These are phyloP conservation scores for Tinea trinotella DNA, from an alignment of 2,888 invertebrate species.

Conservation along the genomic window DNA sequence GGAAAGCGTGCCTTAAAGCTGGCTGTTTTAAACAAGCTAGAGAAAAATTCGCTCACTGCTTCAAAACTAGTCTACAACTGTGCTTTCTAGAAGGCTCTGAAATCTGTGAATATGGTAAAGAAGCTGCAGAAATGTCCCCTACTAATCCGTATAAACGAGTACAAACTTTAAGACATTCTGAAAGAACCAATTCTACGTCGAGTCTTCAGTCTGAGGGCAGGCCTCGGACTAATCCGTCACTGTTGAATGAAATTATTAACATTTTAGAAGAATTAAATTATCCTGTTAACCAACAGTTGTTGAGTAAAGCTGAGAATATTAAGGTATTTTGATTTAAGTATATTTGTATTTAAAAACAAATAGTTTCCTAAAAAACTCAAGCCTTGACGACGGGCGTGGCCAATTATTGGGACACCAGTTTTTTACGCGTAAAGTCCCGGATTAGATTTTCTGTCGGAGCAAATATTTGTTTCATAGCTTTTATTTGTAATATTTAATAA, in stretches of 20 bases:
- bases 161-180: conserved; percentile 36
- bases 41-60: conserved; percentile 77
- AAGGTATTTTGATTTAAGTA: conserved; percentile 44
- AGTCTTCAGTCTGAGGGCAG: conserved; percentile 57
- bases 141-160: conserved; percentile 42
- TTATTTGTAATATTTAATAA: too few species aligned
- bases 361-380: background rate
- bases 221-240: conserved; percentile 75
- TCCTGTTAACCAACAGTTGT: conserved; percentile 60
- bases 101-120: conserved; percentile 53
- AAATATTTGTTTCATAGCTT: too few species aligned
- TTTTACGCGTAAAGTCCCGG: too few species aligned
- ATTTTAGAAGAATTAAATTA: conserved; percentile 76
- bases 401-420: too few species aligned
- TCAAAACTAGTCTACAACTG: conserved; percentile 39
- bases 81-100: conserved; percentile 45
- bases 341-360: background rate
- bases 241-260: conserved; percentile 79
- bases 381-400: background rate
- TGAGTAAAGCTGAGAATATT: conserved; percentile 59
- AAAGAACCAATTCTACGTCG: conserved; percentile 43
- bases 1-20: conserved; percentile 84
- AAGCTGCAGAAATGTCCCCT: conserved; percentile 44
- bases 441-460: too few species aligned
- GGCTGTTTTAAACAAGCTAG: conserved; percentile 85